Evolutionary conservation across 2,888 invertebrate genomes (phyloP).

Genomic region (Anagyrus pseudococci): DNA sequence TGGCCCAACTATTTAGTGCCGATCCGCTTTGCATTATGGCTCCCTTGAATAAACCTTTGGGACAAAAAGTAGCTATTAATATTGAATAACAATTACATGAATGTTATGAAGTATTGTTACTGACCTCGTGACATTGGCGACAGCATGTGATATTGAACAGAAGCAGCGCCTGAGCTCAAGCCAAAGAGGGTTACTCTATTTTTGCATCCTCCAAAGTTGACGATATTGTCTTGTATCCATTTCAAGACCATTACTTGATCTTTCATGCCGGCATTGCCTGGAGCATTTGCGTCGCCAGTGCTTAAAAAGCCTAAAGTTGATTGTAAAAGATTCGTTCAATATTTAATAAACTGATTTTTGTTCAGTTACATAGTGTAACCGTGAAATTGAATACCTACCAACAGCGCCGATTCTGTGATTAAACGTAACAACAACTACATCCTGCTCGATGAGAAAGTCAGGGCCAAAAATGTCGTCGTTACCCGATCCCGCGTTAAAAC

Average conservation of each 20-base stretch:
- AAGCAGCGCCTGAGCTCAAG: constrained; percentile 47
- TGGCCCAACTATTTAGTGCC: constrained; percentile 47
- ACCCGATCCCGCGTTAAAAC: constrained; percentile 47
- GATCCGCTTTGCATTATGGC: constrained; percentile 56
- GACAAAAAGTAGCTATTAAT: too few species aligned
- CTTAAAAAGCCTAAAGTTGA: constrained; percentile 50
- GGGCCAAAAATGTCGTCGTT: constrained; percentile 49
- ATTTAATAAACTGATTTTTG: too few species aligned
- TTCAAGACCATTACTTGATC: constrained; percentile 54
- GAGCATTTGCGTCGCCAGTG: constrained; percentile 52
- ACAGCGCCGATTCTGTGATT: constrained; percentile 50
- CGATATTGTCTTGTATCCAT: constrained; percentile 55
- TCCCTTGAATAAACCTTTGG: constrained; percentile 53
- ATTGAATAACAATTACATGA: too few species aligned
- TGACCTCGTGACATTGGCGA: constrained; percentile 55
- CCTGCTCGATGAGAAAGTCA: constrained; percentile 54
- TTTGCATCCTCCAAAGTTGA: constrained; percentile 53
- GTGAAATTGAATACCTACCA: too few species aligned
- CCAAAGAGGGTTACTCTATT: constrained; percentile 54
- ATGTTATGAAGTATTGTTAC: background rate
- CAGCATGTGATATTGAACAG: constrained; percentile 52
- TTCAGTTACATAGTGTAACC: too few species aligned
- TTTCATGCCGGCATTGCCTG: constrained; percentile 54
- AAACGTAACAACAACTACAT: constrained; percentile 52
- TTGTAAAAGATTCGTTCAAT: too few species aligned